Conservation (phyloP, 2,888 invertebrate genomes). For the Heliconius sara region DNA sequence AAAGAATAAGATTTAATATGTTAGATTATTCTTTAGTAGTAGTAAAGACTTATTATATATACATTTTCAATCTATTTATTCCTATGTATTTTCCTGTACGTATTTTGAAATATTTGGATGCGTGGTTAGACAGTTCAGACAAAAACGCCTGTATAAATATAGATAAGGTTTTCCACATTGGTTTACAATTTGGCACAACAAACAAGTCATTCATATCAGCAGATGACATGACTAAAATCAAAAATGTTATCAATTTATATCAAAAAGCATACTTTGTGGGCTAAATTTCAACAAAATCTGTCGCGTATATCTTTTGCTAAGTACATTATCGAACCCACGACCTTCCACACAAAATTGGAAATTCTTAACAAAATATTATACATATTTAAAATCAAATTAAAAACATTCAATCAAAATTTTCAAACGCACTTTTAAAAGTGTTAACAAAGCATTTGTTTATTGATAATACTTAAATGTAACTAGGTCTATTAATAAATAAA, state of each 20-base stretch:
- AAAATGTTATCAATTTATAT: conserved; percentile 2
- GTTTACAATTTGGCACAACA: not conserved
- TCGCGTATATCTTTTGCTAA: not conserved
- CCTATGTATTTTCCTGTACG: not conserved
- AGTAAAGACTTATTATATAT: not conserved
- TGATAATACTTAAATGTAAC: not conserved
- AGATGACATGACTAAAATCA: not conserved
- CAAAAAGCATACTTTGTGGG: not conserved
- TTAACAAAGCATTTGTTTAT: not conserved
- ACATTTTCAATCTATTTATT: not conserved
- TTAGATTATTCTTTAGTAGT: not conserved
- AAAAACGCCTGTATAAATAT: no score
- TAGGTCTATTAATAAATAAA: conserved; percentile 14
- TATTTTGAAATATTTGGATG: not conserved
- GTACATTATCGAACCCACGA: not conserved
- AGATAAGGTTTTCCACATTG: no score
- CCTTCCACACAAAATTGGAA: not conserved
- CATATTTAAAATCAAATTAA: not conserved
- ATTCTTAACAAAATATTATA: not conserved
- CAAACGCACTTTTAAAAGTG: not conserved
- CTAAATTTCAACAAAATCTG: not conserved
- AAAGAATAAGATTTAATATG: not conserved
- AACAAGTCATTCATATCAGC: conserved; percentile 3
- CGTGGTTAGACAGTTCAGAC: not conserved
- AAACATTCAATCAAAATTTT: not conserved